Evolutionary conservation across 2,113 vertebrate genomes (phyloP).

Genomic region (Dasyprocta punctata): DNA sequence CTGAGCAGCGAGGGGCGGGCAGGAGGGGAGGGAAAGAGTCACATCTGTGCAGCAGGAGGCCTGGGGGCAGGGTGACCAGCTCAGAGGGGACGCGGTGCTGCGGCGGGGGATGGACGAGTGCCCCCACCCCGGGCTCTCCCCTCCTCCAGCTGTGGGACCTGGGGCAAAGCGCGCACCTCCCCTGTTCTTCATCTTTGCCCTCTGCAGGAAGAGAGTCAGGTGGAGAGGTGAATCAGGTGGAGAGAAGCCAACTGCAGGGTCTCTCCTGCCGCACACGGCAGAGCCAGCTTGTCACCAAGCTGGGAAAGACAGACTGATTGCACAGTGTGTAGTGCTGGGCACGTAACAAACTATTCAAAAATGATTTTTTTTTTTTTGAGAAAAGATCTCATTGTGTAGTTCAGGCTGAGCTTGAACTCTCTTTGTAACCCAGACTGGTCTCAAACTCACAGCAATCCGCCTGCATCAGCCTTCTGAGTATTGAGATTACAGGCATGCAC

Average conservation of each 20-base stretch:
- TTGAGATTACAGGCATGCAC: background rate
- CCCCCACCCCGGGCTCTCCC: rapidly evolving
- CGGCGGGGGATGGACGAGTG: rapidly evolving
- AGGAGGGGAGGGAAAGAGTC: background rate
- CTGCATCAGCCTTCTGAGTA: background rate
- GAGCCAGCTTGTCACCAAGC: rapidly evolving
- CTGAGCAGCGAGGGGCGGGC: background rate
- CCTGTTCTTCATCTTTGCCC: background rate
- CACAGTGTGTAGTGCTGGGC: rapidly evolving
- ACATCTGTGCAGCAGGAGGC: background rate
- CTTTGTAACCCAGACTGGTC: background rate
- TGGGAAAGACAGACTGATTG: background rate
- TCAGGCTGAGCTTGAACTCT: background rate
- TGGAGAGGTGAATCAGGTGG: background rate
- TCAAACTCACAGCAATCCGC: background rate
- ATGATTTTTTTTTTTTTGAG: background rate
- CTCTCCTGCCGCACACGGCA: rapidly evolving
- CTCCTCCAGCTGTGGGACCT: background rate
- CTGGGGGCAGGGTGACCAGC: background rate
- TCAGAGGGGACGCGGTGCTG: background rate
- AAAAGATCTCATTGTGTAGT: background rate
- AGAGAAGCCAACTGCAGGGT: rapidly evolving
- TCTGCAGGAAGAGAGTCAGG: background rate
- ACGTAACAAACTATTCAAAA: background rate
- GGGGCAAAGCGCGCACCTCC: background rate